Evolutionary conservation across 2,888 invertebrate genomes (phyloP).

Genomic region (Frankliniella intonsa): DNA sequence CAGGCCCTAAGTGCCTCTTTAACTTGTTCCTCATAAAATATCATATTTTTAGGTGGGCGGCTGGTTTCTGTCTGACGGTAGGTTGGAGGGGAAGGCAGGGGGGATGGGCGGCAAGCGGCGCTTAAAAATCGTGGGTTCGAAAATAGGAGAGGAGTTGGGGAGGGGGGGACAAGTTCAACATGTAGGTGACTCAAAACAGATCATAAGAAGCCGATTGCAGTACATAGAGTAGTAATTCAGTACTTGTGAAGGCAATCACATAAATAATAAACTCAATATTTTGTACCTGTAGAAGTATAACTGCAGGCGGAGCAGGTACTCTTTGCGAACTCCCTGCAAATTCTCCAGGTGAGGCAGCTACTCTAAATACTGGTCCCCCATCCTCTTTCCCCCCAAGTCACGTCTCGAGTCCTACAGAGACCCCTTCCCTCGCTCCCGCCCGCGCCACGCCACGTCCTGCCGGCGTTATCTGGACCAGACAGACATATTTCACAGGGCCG

Average conservation of each 20-base stretch:
- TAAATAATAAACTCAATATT: too few relatives aligned
- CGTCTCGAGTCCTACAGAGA: too few relatives aligned
- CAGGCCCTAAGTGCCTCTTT: not conserved
- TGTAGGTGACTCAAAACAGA: not conserved
- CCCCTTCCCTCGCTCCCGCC: not conserved
- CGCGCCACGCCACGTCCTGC: slow-evolving; percentile 12
- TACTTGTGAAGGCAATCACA: too few relatives aligned
- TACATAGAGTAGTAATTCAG: not conserved
- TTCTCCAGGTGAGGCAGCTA: too few relatives aligned
- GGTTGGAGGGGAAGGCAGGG: not conserved
- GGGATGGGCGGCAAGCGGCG: not conserved
- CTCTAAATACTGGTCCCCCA: not conserved
- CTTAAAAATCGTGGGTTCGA: not conserved
- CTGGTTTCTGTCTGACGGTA: not conserved
- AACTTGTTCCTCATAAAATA: slow-evolving; percentile 24
- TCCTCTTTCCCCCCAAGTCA: not conserved
- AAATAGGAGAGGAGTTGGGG: not conserved
- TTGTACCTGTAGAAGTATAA: too few relatives aligned
- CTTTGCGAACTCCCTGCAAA: too few relatives aligned
- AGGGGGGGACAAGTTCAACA: not conserved
- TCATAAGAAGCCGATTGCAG: too few relatives aligned
- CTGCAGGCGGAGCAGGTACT: too few relatives aligned
- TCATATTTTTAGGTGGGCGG: not conserved
- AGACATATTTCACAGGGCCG: not conserved
- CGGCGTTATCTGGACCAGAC: slow-evolving; percentile 18